Conservation (phyloP, 2,797 vertebrate species). For the Capromys pilorides region DNA sequence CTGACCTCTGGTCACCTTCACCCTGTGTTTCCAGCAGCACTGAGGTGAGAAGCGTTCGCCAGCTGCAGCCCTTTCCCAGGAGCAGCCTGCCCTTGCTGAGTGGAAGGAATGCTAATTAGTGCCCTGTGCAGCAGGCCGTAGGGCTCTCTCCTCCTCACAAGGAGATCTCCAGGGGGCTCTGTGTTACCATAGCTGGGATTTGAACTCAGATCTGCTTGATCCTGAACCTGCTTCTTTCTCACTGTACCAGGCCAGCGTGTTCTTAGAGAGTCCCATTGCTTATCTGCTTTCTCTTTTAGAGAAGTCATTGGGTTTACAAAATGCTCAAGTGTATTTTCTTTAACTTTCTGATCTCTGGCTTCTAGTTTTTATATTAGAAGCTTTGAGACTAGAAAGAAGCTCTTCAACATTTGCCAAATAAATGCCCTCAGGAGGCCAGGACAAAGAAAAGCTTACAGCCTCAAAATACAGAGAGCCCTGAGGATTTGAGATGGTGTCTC, state of each 20-base stretch:
- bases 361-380: slow-evolving; percentile 1
- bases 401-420: not conserved
- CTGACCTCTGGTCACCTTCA: not conserved
- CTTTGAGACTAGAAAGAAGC: not conserved
- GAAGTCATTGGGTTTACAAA: not conserved
- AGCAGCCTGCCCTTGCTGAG: not conserved
- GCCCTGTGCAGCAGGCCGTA: not conserved
- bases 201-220: not conserved
- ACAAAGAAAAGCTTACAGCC: not conserved
- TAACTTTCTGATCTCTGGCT: not conserved
- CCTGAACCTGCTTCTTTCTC: not conserved
- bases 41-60: not conserved
- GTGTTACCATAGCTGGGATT: not conserved
- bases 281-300: not conserved
- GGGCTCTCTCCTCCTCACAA: not conserved
- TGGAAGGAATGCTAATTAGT: not conserved
- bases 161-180: not conserved
- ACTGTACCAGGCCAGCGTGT: not conserved
- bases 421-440: not conserved
- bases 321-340: not conserved
- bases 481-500: not conserved
- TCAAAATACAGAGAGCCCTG: not conserved
- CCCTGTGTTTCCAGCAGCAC: not conserved
- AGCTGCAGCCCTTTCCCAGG: not conserved
- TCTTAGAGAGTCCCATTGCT: not conserved